Evolutionary conservation across 1,140 invertebrate genomes (phyloP).

Genomic region (Zophobas morio): DNA sequence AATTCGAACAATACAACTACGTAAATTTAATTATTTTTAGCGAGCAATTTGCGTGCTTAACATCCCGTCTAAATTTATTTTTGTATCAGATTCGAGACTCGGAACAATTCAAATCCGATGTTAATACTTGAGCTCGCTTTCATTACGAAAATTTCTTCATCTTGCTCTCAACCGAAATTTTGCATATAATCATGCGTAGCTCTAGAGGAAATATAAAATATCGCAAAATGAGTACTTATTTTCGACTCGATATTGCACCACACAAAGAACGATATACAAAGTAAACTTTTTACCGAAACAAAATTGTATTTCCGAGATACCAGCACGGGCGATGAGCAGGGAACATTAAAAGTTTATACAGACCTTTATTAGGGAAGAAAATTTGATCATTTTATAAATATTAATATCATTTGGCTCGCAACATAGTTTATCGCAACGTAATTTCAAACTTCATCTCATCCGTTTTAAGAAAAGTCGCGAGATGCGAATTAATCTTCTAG

Average conservation of each 20-base stretch:
- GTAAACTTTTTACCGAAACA: constrained; percentile 41
- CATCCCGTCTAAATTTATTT: constrained; percentile 25
- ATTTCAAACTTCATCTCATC: constrained; percentile 32
- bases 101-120: constrained; percentile 10
- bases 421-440: constrained; percentile 28
- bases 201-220: constrained; percentile 22
- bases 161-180: constrained; percentile 12
- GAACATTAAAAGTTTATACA: constrained; percentile 40
- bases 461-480: constrained; percentile 23
- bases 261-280: constrained; percentile 35
- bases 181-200: constrained; percentile 30
- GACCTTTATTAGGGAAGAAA: constrained; percentile 31
- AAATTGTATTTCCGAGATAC: constrained; percentile 36
- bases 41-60: constrained; percentile 32
- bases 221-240: constrained; percentile 32
- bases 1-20: constrained; percentile 39
- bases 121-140: constrained; percentile 17
- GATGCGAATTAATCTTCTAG: constrained; percentile 29
- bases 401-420: constrained; percentile 20
- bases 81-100: neutral
- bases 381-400: constrained; percentile 41
- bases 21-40: constrained; percentile 43
- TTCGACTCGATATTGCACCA: constrained; percentile 27
- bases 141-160: constrained; percentile 37
- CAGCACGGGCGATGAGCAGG: constrained; percentile 4